Evolutionary conservation across 30 jellyfish, hydroid and myxozoan genomes (phyloP), one percentile per base, ranked within the genome.

Genomic region (Mastigias papua): DNA sequence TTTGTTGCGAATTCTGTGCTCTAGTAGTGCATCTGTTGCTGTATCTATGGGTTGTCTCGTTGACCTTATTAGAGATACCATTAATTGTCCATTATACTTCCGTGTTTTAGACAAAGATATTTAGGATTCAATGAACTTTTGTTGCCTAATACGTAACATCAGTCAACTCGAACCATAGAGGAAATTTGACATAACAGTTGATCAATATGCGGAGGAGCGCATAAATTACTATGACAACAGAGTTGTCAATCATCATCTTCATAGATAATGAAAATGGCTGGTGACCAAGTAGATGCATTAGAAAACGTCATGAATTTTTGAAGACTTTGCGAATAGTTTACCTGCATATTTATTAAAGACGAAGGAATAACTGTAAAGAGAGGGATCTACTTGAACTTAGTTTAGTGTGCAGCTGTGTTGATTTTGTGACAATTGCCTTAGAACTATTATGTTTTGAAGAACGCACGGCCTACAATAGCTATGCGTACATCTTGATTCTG

Each of bases 211-310:
- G 88, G 28, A 69, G 77, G 76, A 50, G 83, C 48, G 10, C 11
- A 28, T 0, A 67, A n/a, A 51, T 65, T 82, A 79, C 84, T 66
- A 82, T 82, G 91, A 50, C 91, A 82, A 82, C 84, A 34, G 27
- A 29, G 21, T 5, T 66, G 30, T 68, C 91, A 78, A 58, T 78
- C 89, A 30, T 13, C 77, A 32, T 50, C 13, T 76, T 23, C 68
- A 72, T 34, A 33, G 34, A 27, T n/a, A 17, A 61, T 48, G 31
- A 37, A 51, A 51, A 82, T 82, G 78, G 91, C 91, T 69, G 91
- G 91, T 82, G 91, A 66, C 74, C 77, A 51, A 54, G 50, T 48
- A 67, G 48, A 64, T n/a, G 27, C 28, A 2, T 1, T 70, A 10
- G 82, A 51, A 51, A 5, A 5, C 17, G 25, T 51, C 67, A 51